These are phyloP conservation scores for Nycticebus coucang DNA, from an alignment of 2,113 vertebrate species.

Conservation along the genomic window DNA sequence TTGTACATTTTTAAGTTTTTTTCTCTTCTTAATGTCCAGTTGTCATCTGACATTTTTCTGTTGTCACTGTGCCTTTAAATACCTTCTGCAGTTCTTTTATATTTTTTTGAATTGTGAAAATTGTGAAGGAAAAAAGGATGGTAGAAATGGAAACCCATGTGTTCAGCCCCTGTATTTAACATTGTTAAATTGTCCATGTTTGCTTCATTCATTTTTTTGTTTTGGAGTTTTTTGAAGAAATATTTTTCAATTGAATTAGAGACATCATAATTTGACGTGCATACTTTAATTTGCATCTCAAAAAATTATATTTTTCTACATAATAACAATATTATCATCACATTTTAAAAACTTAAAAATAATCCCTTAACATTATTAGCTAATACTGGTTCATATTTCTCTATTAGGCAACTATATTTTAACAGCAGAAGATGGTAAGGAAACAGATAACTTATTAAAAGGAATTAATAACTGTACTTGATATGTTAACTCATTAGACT, in stretches of 20 bases:
- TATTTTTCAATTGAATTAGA: constrained; percentile 58
- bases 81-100: not conserved
- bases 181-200: constrained; percentile 40
- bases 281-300: not conserved
- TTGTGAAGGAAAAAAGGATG: not conserved
- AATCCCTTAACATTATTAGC: constrained; percentile 42
- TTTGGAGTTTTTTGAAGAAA: constrained; percentile 5
- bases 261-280: constrained; percentile 28
- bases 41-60: not conserved
- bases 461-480: not conserved
- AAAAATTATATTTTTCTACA: not conserved
- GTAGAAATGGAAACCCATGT: not conserved
- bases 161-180: not conserved
- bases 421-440: constrained; percentile 12
- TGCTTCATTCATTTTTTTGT: not conserved
- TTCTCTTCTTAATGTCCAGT: not conserved
- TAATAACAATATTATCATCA: not conserved
- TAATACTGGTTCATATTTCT: constrained; percentile 30
- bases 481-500: not conserved
- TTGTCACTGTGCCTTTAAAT: not conserved
- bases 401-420: constrained; percentile 8
- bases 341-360: constrained; percentile 44
- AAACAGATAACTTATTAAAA: constrained; percentile 37
- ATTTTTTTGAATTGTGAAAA: constrained; percentile 22
- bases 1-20: not conserved